Percentiles rank a stretch among this genome's conserved stretches.
Conservation (phyloP, 2,797 vertebrate species). For the Serranus cabrilla region DNA sequence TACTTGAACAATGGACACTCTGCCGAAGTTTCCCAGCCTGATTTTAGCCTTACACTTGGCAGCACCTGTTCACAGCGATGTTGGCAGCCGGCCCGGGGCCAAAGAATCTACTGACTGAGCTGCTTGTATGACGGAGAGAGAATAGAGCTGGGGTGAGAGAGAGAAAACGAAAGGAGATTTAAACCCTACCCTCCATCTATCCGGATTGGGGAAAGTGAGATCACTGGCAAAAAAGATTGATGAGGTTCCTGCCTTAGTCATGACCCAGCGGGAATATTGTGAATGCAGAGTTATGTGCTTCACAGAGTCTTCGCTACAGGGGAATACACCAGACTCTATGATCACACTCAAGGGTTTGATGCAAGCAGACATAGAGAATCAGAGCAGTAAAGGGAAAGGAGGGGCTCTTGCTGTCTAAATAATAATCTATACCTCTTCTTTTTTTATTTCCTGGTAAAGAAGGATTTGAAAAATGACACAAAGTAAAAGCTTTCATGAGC, state of each 20-base stretch:
- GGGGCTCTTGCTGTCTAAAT: conserved; percentile 27
- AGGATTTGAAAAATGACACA: background rate
- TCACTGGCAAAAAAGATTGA: conserved; percentile 62
- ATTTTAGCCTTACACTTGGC: conserved; percentile 36
- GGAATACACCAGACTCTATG: conserved; percentile 43
- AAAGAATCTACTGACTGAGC: conserved; percentile 61
- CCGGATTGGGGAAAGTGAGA: conserved; percentile 52
- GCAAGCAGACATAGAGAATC: conserved; percentile 37
- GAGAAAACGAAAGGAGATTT: conserved; percentile 53
- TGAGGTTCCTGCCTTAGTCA: conserved; percentile 52
- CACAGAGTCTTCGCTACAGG: conserved; percentile 43
- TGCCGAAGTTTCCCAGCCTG: conserved; percentile 26
- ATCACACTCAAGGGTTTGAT: conserved; percentile 55
- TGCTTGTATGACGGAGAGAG: conserved; percentile 55
- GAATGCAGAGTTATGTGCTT: conserved; percentile 65
- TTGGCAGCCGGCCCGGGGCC: conserved; percentile 50
- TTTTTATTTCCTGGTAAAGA: conserved; percentile 11
- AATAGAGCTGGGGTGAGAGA: conserved; percentile 24
- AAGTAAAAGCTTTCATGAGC: conserved; percentile 25
- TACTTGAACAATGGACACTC: conserved; percentile 35
- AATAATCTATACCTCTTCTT: conserved; percentile 25
- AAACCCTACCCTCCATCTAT: conserved; percentile 57
- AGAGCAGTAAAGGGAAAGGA: conserved; percentile 41
- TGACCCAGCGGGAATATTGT: conserved; percentile 52
- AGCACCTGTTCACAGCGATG: conserved; percentile 51